Percentiles rank a stretch among this genome's conserved stretches.
Conservation (phyloP, 2,797 vertebrate species). For the Siniperca undulata region DNA sequence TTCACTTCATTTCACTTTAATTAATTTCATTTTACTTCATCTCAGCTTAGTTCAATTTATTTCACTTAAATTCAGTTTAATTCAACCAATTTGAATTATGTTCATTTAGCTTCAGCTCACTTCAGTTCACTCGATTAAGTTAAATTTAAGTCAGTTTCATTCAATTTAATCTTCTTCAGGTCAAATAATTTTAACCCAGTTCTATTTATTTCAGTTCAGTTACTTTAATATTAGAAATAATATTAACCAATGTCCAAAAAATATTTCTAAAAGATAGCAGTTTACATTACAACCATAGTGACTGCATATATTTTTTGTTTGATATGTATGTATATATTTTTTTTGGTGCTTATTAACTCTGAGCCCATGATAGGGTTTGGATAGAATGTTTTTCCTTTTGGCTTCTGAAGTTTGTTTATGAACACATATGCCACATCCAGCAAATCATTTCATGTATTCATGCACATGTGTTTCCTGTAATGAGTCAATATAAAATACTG, state of each 20-base stretch:
- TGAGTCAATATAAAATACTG: slow-evolving; percentile 55
- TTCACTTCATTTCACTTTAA: background rate
- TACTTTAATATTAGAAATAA: background rate
- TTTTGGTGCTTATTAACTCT: background rate
- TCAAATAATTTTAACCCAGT: background rate
- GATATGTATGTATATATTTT: background rate
- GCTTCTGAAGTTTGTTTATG: slow-evolving; percentile 40
- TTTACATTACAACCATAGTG: background rate
- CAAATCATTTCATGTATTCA: slow-evolving; percentile 37
- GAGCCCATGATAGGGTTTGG: background rate
- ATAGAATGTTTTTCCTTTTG: slow-evolving; percentile 34
- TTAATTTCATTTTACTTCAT: background rate
- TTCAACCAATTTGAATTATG: background rate
- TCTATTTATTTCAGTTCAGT: background rate
- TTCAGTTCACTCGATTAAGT: background rate
- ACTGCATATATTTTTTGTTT: background rate
- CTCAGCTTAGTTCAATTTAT: background rate
- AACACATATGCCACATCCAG: slow-evolving; percentile 42
- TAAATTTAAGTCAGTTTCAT: background rate
- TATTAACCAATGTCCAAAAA: background rate
- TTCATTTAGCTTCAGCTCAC: background rate
- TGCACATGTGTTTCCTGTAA: slow-evolving; percentile 55
- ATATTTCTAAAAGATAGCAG: background rate
- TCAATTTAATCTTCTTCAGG: background rate
- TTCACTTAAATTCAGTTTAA: background rate